Evolutionary conservation across 2,888 invertebrate species (phyloP), one percentile per base, ranked within the genome.

Genomic region (Sipunculus nudus): DNA sequence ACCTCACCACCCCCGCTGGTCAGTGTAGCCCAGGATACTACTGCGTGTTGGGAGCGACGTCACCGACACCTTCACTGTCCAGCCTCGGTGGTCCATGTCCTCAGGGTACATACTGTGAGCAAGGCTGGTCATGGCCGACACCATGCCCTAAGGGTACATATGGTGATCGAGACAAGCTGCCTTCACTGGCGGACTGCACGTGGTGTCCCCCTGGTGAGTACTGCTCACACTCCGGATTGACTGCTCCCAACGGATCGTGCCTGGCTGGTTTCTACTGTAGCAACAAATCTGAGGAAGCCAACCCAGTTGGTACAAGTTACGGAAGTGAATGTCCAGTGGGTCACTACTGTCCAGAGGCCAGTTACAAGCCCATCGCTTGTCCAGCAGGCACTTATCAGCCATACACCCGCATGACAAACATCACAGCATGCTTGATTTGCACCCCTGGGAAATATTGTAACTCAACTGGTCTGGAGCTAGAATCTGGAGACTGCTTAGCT

Each of bases 301-400:
- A 70, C 45, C 80, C 80, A 6, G 70, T 78, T 0, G 38, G 21
- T 16, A 63, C 76, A 55, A 54, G 53, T 5, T 81, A 79, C 45
- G 81, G 81, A 39, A 78, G 79, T 55, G 75, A 79, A 57, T 81
- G 81, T 59, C 80, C 80, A 28, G 63, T 61, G 1, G 81, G 81
- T 10, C 64, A 71, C 50, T 81, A 73, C 65, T 81, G 81, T 65
- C 76, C 75, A 29, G 65, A 65, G 25, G 64, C 69, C 26, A 80
- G 78, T 65, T 68, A 75, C 53, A 61, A 71, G 58, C 79, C 80
- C 4, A 71, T 63, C 43, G 71, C 76, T 1, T 81, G 81, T 61
- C 65, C 70, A 21, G 75, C 75, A 8, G 80, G 81, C 13, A 76
- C 76, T 4, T 81, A 79, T 64, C 75, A 80, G 53, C 80, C 80